These are phyloP conservation scores for Gnatocerus cornutus DNA, from an alignment of 2,888 invertebrate genomes.

Conservation along the genomic window DNA sequence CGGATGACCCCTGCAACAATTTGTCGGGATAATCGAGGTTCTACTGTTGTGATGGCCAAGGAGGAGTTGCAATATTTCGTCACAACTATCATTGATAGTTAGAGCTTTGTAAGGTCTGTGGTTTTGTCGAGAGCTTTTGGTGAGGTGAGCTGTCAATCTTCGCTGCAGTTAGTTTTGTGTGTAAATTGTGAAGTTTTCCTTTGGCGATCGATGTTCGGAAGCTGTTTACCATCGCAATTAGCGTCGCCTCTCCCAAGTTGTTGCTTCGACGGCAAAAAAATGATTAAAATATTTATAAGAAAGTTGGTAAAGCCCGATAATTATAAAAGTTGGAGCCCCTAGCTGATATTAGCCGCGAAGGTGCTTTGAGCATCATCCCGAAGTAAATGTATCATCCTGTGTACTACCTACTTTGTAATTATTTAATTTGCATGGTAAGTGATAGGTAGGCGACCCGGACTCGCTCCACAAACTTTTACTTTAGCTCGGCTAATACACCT, in stretches of 20 bases:
- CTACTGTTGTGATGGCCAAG: too few species aligned
- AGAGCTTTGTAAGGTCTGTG: too few species aligned
- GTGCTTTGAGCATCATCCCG: slow-evolving; percentile 64
- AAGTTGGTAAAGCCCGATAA: slow-evolving; percentile 64
- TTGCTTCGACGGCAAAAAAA: slow-evolving; percentile 48
- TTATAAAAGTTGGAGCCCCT: slow-evolving; percentile 66
- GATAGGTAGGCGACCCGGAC: slow-evolving; percentile 66
- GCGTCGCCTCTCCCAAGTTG: slow-evolving; percentile 27
- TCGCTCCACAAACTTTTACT: slow-evolving; percentile 65
- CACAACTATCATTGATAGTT: too few species aligned
- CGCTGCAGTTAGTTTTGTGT: too few species aligned
- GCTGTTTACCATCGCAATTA: slow-evolving; percentile 25
- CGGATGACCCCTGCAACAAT: too few species aligned
- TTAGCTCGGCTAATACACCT: slow-evolving; percentile 58
- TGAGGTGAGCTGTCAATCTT: too few species aligned
- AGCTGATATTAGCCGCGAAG: slow-evolving; percentile 62
- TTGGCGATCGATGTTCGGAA: slow-evolving; percentile 42
- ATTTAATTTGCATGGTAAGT: slow-evolving; percentile 71
- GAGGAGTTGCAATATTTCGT: too few species aligned
- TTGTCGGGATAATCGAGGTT: too few species aligned
- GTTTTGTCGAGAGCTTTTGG: too few species aligned
- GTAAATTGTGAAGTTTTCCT: too few species aligned
- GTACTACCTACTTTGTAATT: slow-evolving; percentile 69
- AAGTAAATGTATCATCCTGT: slow-evolving; percentile 64
- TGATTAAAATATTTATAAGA: slow-evolving; percentile 67